Percentiles rank a stretch among this genome's conserved stretches.
phyloP scores from a whole-genome alignment of 2,113 vertebrate genomes.

The Vidua macroura region DNA sequence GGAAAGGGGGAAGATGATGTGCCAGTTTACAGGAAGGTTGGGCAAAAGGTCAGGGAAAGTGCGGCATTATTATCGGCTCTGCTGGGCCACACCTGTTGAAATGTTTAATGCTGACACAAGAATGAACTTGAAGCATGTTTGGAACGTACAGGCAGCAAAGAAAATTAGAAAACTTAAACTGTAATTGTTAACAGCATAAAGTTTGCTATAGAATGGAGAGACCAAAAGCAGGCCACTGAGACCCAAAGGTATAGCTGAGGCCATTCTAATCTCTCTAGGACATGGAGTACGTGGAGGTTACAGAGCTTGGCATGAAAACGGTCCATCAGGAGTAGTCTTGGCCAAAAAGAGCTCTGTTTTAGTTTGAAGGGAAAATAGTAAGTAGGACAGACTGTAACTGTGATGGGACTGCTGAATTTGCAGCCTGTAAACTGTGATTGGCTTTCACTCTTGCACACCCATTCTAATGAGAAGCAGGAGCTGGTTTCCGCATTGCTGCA shows the following conservation, averaged over 20 bases:
- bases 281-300: not conserved
- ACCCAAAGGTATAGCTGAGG: not conserved
- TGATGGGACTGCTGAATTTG: not conserved
- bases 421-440: not conserved
- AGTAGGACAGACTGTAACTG: not conserved
- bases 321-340: not conserved
- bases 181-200: not conserved
- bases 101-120: constrained; percentile 72
- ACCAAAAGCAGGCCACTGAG: not conserved
- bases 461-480: not conserved
- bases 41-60: constrained; percentile 79
- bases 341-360: not conserved
- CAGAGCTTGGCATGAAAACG: not conserved
- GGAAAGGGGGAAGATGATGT: not conserved
- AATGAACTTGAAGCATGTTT: constrained; percentile 71
- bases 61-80: constrained; percentile 66
- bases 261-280: not conserved
- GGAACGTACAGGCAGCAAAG: constrained; percentile 23
- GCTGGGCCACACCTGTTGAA: constrained; percentile 68
- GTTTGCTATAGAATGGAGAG: not conserved
- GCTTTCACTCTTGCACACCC: not conserved
- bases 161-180: constrained; percentile 4
- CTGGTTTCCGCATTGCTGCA: not conserved
- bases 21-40: constrained; percentile 68
- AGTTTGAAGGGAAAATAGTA: not conserved